These are phyloP conservation scores for Caenorhabditis imperialis DNA, from an alignment of 2,888 invertebrate genomes.

Conservation along the genomic window DNA sequence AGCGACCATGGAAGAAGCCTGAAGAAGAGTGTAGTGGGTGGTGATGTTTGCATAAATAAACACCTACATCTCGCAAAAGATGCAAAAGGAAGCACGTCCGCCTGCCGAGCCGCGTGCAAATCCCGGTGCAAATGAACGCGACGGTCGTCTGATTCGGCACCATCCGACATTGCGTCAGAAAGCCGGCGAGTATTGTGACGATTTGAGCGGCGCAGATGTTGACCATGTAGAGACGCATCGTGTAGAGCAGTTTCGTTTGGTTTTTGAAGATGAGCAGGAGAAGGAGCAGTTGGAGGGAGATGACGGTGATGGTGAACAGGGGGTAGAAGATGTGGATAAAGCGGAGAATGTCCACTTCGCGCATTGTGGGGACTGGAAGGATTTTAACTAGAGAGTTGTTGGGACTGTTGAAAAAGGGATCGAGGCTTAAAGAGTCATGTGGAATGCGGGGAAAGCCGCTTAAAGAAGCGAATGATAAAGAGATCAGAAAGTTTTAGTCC, in stretches of 20 bases:
- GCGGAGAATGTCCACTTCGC: constrained; percentile 28
- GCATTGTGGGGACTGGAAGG: constrained; percentile 7
- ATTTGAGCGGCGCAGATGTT: constrained; percentile 47
- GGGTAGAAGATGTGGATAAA: constrained; percentile 30
- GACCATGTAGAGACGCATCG: constrained; percentile 40
- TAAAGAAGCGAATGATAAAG: too few species aligned
- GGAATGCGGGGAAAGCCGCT: too few species aligned
- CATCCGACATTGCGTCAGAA: constrained; percentile 48
- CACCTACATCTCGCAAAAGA: constrained; percentile 47
- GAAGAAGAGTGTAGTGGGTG: too few species aligned
- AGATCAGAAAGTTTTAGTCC: too few species aligned
- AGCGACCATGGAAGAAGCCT: constrained; percentile 47
- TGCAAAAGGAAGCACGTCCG: constrained; percentile 34
- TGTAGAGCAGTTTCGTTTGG: constrained; percentile 30
- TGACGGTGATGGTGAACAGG: constrained; percentile 29
- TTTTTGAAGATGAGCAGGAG: constrained; percentile 47
- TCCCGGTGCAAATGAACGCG: constrained; percentile 39
- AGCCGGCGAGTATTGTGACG: constrained; percentile 31
- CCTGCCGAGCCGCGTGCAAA: constrained; percentile 24
- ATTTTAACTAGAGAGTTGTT: too few species aligned
- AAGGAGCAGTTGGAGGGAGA: constrained; percentile 25
- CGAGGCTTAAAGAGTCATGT: too few species aligned
- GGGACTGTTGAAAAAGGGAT: too few species aligned
- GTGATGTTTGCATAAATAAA: too few species aligned
- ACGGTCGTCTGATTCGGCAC: constrained; percentile 43